phyloP scores from a whole-genome alignment of 2,888 invertebrate genomes.

The Philereme transversata region DNA sequence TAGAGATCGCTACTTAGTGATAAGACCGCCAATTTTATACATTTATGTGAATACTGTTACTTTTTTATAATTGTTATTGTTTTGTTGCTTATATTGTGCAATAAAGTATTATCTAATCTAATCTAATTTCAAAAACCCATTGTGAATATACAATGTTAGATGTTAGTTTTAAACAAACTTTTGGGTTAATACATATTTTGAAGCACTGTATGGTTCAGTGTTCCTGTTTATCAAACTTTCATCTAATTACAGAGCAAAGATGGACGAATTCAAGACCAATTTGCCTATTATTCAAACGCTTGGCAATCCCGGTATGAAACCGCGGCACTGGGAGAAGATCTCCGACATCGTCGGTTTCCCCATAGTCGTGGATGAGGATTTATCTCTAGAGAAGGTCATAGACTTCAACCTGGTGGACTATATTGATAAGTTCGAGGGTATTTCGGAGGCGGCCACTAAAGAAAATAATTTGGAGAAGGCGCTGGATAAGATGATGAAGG shows the following conservation, averaged over 20 bases:
- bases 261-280: constrained; percentile 94
- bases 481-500: constrained; percentile 93
- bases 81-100: no score
- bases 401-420: constrained; percentile 96
- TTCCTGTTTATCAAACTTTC: neutral
- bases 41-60: no score
- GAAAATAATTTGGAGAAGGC: constrained; percentile 96
- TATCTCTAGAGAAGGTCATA: constrained; percentile 92
- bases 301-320: constrained; percentile 97
- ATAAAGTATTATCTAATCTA: no score
- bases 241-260: constrained; percentile 80
- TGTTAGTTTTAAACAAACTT: no score
- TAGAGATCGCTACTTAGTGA: no score
- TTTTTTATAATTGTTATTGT: no score
- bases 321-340: constrained; percentile 96
- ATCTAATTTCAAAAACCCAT: no score
- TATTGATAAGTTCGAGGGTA: constrained; percentile 93
- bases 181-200: neutral
- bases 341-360: constrained; percentile 98
- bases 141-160: no score
- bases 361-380: constrained; percentile 91
- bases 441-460: constrained; percentile 97
- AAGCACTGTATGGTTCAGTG: neutral
- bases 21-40: no score
- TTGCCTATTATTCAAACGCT: constrained; percentile 96